These are phyloP conservation scores for Rhadina sibilatrix DNA, from an alignment of 2,113 vertebrate genomes.

Conservation along the genomic window DNA sequence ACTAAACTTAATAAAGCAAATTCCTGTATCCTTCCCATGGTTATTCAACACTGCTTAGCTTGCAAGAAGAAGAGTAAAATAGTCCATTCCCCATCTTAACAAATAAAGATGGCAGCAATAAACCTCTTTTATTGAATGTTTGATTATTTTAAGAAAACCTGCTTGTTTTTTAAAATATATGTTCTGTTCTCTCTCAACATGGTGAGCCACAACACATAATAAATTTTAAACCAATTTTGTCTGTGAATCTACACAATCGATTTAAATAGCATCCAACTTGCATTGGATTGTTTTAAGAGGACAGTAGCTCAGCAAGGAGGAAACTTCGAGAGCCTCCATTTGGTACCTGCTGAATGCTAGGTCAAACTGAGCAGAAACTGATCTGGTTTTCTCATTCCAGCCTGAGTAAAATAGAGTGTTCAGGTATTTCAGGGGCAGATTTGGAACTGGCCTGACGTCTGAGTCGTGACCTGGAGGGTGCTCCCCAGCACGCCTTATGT, in stretches of 20 bases:
- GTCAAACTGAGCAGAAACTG: not conserved
- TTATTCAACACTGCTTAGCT: not conserved
- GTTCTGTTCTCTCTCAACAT: constrained; percentile 18
- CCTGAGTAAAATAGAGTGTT: not conserved
- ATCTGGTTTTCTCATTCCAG: not conserved
- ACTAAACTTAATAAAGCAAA: not conserved
- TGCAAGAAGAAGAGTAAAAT: not conserved
- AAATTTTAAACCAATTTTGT: constrained; percentile 62
- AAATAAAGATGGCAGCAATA: not conserved
- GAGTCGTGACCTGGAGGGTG: not conserved
- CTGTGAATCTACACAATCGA: not conserved
- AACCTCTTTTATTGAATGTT: not conserved
- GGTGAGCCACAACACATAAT: constrained; percentile 1
- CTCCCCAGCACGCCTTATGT: not conserved
- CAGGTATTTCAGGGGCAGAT: not conserved
- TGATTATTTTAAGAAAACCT: constrained; percentile 50
- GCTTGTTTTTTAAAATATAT: constrained; percentile 47
- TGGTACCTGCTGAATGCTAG: not conserved
- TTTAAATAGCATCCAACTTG: constrained; percentile 14
- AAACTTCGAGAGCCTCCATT: not conserved
- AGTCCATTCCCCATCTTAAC: not conserved
- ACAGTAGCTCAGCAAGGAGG: not conserved
- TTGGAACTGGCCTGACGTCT: not conserved
- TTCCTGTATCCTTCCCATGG: not conserved
- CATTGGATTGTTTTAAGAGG: not conserved